Conservation (phyloP, 2,888 invertebrate species). For the Buathra laborator region DNA sequence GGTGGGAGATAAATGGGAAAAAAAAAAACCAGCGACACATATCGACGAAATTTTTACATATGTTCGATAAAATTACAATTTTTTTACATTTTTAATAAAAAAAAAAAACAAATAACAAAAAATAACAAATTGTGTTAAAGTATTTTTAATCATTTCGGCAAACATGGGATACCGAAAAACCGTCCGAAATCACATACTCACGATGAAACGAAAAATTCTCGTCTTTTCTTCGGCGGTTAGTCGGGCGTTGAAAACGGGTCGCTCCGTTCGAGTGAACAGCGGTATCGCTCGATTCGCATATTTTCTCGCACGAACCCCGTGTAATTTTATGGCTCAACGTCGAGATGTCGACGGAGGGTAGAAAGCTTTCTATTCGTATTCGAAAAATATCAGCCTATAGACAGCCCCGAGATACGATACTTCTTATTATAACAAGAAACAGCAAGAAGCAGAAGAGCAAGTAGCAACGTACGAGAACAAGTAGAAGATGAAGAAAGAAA, state of each 20-base stretch:
- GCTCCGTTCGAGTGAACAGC: neutral
- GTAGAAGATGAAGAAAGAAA: constrained; percentile 23
- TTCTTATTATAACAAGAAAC: constrained; percentile 22
- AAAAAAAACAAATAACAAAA: too few species aligned
- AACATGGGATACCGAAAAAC: too few species aligned
- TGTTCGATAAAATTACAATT: too few species aligned
- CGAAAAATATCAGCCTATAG: constrained; percentile 14
- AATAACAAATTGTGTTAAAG: too few species aligned
- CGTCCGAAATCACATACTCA: too few species aligned
- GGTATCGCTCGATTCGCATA: constrained; percentile 34
- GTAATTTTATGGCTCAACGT: too few species aligned
- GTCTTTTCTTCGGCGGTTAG: constrained; percentile 2
- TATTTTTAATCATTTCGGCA: too few species aligned
- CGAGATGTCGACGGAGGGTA: neutral
- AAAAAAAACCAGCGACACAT: too few species aligned
- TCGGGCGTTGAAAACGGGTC: constrained; percentile 41
- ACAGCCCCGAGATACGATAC: neutral
- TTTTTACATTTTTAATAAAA: too few species aligned
- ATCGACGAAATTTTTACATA: too few species aligned
- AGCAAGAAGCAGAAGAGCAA: constrained; percentile 32
- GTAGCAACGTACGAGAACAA: constrained; percentile 29
- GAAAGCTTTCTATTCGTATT: neutral
- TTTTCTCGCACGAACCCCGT: too few species aligned
- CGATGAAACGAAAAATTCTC: neutral
- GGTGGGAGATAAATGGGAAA: too few species aligned